Percentiles rank a stretch among this genome's conserved stretches.
These are phyloP conservation scores for Kobus ellipsiprymnus DNA, from an alignment of 2,113 vertebrate genomes.

Conservation along the genomic window DNA sequence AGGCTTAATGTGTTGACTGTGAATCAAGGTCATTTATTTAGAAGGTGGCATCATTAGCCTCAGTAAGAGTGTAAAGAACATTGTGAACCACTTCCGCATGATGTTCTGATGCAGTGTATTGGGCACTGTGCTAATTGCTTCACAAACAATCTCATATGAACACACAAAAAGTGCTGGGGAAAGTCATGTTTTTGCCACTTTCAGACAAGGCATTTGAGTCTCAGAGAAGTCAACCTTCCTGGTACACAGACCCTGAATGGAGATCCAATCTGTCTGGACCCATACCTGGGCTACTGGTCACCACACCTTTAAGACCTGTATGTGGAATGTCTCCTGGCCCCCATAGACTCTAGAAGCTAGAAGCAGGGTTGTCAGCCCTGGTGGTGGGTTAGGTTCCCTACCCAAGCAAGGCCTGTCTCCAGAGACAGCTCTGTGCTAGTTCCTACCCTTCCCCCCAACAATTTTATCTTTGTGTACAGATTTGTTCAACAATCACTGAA, in stretches of 20 bases:
- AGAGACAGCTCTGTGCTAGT: not conserved
- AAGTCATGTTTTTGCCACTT: not conserved
- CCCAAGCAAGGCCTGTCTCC: not conserved
- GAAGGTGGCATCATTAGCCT: not conserved
- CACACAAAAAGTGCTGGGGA: not conserved
- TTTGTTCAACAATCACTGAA: not conserved
- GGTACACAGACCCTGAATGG: not conserved
- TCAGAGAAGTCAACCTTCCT: not conserved
- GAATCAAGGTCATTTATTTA: not conserved
- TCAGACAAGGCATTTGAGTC: not conserved
- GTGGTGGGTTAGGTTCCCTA: not conserved
- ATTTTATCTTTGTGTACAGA: not conserved
- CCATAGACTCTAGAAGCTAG: not conserved
- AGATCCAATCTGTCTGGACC: not conserved
- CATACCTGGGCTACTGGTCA: too few species aligned
- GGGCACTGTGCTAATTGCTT: not conserved
- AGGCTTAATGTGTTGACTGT: not conserved
- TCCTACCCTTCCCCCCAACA: fast-evolving
- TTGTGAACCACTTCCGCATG: not conserved
- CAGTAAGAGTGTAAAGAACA: not conserved
- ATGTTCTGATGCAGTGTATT: fast-evolving
- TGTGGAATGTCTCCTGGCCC: not conserved
- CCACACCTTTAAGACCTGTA: not conserved
- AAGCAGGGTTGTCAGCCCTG: not conserved
- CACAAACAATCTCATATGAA: not conserved